phyloP scores from a whole-genome alignment of 2,113 vertebrate species.

The Chloropsis hardwickii region DNA sequence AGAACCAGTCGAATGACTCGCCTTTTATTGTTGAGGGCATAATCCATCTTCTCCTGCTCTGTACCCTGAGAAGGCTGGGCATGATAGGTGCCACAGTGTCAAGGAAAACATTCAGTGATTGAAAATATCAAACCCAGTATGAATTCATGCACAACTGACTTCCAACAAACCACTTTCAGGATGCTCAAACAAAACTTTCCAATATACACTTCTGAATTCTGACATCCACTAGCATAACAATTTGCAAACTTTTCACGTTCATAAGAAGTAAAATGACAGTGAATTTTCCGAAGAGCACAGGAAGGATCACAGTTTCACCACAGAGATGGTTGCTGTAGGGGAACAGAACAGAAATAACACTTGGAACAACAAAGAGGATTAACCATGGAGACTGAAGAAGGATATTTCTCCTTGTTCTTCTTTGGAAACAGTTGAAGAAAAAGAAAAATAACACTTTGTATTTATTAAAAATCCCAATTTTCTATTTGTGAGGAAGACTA shows the following conservation, averaged over 20 bases:
- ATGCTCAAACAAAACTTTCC: not conserved
- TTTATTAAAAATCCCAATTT: not conserved
- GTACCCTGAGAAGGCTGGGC: slow-evolving; percentile 92
- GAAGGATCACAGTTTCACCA: slow-evolving; percentile 45
- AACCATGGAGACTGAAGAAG: not conserved
- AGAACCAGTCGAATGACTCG: slow-evolving; percentile 89
- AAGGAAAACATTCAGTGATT: slow-evolving; percentile 73
- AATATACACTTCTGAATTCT: not conserved
- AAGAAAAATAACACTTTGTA: not conserved
- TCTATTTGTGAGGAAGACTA: not conserved
- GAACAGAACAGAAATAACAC: not conserved
- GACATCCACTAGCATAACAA: not conserved
- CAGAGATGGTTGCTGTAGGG: slow-evolving; percentile 18
- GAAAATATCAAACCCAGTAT: not conserved
- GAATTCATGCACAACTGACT: not conserved
- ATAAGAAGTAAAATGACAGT: not conserved
- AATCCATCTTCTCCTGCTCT: slow-evolving; percentile 94
- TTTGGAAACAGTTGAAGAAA: not conserved
- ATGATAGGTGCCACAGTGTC: slow-evolving; percentile 86
- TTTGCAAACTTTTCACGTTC: not conserved
- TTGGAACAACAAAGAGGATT: not conserved
- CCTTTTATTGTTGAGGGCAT: slow-evolving; percentile 93
- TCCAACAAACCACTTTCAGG: not conserved
- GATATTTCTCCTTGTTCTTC: not conserved
- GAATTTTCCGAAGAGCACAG: slow-evolving; percentile 3